A percentile compares a stretch with the other conserved stretches of the same genome.
Conservation (phyloP, 2,797 vertebrate genomes). For the Sebastes taczanowskii region DNA sequence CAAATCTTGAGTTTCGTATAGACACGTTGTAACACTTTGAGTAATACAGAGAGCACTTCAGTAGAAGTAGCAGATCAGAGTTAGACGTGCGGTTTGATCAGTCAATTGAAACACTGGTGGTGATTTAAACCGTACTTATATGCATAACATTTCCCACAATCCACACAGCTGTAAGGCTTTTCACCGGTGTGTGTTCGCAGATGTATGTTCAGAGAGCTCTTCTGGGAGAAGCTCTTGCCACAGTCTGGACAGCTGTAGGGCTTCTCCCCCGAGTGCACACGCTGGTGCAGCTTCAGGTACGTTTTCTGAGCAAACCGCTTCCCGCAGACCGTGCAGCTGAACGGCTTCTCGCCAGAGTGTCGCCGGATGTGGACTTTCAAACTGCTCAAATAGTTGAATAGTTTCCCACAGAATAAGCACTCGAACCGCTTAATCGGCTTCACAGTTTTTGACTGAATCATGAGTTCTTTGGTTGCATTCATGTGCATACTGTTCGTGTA, state of each 20-base stretch:
- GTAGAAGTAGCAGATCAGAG: background rate
- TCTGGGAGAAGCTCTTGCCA: conserved; percentile 85
- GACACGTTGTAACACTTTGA: conserved; percentile 26
- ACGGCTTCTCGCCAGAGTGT: conserved; percentile 85
- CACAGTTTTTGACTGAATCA: conserved; percentile 37
- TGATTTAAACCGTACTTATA: conserved; percentile 86
- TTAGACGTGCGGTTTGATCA: background rate
- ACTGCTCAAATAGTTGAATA: conserved; percentile 83
- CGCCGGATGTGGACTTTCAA: conserved; percentile 83
- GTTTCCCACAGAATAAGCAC: conserved; percentile 83
- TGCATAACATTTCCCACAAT: conserved; percentile 84
- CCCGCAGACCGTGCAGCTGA: conserved; percentile 81
- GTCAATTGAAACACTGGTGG: conserved; percentile 81
- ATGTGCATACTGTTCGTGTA: conserved; percentile 49
- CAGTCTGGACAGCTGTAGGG: conserved; percentile 84
- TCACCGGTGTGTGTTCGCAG: conserved; percentile 84
- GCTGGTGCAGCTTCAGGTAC: conserved; percentile 83
- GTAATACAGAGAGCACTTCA: background rate
- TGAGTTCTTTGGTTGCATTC: conserved; percentile 55
- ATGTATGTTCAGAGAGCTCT: conserved; percentile 85
- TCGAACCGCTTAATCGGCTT: conserved; percentile 76
- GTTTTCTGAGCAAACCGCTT: conserved; percentile 86
- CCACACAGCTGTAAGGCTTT: conserved; percentile 85
- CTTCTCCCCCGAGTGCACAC: conserved; percentile 84
- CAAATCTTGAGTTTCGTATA: background rate